Evolutionary conservation across 2,888 invertebrate genomes (phyloP).

Genomic region (Fragum sueziense): DNA sequence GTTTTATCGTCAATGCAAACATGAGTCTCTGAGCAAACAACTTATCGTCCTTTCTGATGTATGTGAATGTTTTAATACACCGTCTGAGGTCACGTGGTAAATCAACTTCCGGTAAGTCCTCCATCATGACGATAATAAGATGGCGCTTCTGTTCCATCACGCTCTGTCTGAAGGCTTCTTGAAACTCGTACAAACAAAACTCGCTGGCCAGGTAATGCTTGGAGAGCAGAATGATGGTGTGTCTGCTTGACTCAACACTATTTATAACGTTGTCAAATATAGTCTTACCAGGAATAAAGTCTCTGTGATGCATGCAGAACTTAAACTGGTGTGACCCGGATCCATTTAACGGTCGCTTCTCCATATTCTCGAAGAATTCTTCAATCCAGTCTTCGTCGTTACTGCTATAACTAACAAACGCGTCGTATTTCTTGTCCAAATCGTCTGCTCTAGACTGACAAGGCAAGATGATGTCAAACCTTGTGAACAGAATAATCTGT

Average conservation of each 20-base stretch:
- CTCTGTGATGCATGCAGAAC: constrained; percentile 73
- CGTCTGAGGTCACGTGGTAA: constrained; percentile 64
- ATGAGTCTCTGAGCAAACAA: constrained; percentile 62
- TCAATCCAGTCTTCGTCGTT: constrained; percentile 94
- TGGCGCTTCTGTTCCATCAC: constrained; percentile 89
- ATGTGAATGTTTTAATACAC: constrained; percentile 68
- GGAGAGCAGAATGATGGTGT: constrained; percentile 94
- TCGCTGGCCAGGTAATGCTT: constrained; percentile 95
- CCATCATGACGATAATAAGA: constrained; percentile 91
- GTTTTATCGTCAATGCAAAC: constrained; percentile 50
- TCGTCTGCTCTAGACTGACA: constrained; percentile 61
- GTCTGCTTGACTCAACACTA: constrained; percentile 92
- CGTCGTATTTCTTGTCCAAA: constrained; percentile 86
- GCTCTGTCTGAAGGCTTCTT: constrained; percentile 91
- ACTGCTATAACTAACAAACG: constrained; percentile 94
- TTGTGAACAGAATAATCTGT: constrained; percentile 68
- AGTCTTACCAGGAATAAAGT: constrained; percentile 76
- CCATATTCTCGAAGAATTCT: constrained; percentile 90
- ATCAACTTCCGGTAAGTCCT: constrained; percentile 91
- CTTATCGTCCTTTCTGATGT: constrained; percentile 62
- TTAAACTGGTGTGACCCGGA: constrained; percentile 48
- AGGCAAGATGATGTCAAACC: constrained; percentile 73
- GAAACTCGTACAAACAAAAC: constrained; percentile 94
- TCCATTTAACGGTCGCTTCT: constrained; percentile 85
- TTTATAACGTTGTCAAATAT: constrained; percentile 94